Evolutionary conservation across 1,140 invertebrate species (phyloP).

Genomic region (Bicyclus anynana): DNA sequence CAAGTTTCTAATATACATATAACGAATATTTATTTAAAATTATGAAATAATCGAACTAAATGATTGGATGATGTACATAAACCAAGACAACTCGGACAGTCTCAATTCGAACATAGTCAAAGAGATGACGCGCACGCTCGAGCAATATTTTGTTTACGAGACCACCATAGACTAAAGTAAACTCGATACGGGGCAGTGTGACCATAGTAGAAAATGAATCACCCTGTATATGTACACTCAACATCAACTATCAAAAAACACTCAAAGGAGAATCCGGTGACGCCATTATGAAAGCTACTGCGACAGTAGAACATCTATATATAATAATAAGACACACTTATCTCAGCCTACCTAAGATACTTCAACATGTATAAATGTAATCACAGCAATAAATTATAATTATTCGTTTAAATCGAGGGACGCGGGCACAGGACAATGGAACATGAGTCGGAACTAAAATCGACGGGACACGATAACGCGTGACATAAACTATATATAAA

Average conservation of each 20-base stretch:
- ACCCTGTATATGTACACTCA: slow-evolving; percentile 29
- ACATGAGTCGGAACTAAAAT: slow-evolving; percentile 63
- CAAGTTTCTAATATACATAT: too few relatives aligned
- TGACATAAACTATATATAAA: slow-evolving; percentile 69
- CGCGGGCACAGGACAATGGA: slow-evolving; percentile 59
- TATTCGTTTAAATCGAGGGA: slow-evolving; percentile 52
- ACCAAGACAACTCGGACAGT: too few relatives aligned
- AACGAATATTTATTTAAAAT: too few relatives aligned
- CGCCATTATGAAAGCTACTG: slow-evolving; percentile 45
- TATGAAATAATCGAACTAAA: too few relatives aligned
- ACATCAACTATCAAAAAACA: slow-evolving; percentile 33
- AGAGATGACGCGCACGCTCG: neutral
- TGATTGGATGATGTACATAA: too few relatives aligned
- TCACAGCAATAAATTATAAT: slow-evolving; percentile 75
- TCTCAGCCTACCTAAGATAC: slow-evolving; percentile 63
- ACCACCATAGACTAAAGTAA: slow-evolving; percentile 25
- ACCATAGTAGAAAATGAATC: slow-evolving; percentile 38
- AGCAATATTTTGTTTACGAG: neutral
- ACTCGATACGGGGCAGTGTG: slow-evolving; percentile 37
- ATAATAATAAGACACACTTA: slow-evolving; percentile 70
- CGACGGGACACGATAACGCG: slow-evolving; percentile 61
- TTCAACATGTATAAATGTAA: slow-evolving; percentile 72
- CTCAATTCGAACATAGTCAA: neutral
- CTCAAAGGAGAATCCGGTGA: slow-evolving; percentile 30
- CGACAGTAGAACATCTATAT: slow-evolving; percentile 51